Percentiles rank a stretch among this genome's conserved stretches.
phyloP scores from a whole-genome alignment of 2,797 vertebrate genomes.

The Rhodeus uyekii region DNA sequence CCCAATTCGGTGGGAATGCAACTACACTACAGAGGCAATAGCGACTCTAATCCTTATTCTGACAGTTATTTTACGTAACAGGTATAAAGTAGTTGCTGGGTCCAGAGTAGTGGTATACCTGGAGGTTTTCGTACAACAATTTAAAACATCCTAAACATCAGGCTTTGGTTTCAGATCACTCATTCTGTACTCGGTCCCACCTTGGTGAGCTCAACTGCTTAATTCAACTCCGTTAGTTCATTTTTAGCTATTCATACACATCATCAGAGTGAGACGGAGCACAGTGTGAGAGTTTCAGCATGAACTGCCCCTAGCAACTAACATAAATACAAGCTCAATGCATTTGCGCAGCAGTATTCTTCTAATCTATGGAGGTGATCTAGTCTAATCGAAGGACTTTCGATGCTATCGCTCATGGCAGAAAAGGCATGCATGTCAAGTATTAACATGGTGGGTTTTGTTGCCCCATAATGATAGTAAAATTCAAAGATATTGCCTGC shows the following conservation, averaged over 20 bases:
- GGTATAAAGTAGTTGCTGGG: conserved; percentile 86
- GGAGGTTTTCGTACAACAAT: conserved; percentile 73
- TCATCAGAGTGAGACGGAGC: conserved; percentile 50
- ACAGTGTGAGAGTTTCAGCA: conserved; percentile 58
- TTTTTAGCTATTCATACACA: neutral
- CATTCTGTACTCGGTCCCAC: conserved; percentile 61
- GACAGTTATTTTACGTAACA: conserved; percentile 75
- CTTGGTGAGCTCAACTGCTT: neutral
- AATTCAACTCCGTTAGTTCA: neutral
- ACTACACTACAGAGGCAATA: conserved; percentile 73
- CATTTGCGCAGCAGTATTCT: conserved; percentile 47
- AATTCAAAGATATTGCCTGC: conserved; percentile 11
- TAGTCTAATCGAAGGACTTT: conserved; percentile 35
- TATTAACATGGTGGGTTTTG: neutral
- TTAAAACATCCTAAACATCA: conserved; percentile 70
- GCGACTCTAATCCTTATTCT: conserved; percentile 75
- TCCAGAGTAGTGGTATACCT: conserved; percentile 79
- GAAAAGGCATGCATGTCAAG: neutral
- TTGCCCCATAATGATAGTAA: neutral
- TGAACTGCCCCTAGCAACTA: conserved; percentile 61
- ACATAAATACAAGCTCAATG: conserved; percentile 59
- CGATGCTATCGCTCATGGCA: neutral
- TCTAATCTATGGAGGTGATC: conserved; percentile 39
- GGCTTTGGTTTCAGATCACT: conserved; percentile 78
- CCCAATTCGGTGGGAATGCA: conserved; percentile 62